A percentile compares a stretch with the other conserved stretches of the same genome.
Conservation (phyloP, 2,797 vertebrate genomes). For the Epinephelus malabaricus region DNA sequence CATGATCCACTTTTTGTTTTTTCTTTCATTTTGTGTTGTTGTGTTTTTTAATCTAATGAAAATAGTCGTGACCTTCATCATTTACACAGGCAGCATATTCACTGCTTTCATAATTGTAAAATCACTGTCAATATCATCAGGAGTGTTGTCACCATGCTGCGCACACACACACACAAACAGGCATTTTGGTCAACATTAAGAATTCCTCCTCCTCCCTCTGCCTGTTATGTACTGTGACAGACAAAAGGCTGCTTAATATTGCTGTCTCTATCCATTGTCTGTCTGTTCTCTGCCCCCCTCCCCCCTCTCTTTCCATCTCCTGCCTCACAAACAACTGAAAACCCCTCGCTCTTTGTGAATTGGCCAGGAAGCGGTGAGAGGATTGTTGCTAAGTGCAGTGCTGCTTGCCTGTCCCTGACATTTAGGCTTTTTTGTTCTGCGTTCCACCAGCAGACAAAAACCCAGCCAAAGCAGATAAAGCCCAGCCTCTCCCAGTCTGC, state of each 20-base stretch:
- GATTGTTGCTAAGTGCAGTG: constrained; percentile 74
- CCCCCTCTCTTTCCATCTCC: constrained; percentile 13
- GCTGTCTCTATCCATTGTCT: constrained; percentile 68
- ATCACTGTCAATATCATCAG: constrained; percentile 40
- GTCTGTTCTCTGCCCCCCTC: constrained; percentile 36
- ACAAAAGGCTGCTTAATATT: constrained; percentile 65
- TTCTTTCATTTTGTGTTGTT: neutral
- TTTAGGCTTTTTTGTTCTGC: constrained; percentile 76
- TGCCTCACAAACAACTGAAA: constrained; percentile 59
- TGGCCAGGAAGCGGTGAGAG: constrained; percentile 65
- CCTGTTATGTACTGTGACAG: constrained; percentile 57
- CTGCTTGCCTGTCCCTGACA: constrained; percentile 70
- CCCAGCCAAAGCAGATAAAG: constrained; percentile 60
- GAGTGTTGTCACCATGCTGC: constrained; percentile 34
- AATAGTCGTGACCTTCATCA: constrained; percentile 28
- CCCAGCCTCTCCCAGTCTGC: constrained; percentile 35
- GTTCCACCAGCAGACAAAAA: constrained; percentile 64
- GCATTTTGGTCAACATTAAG: constrained; percentile 47
- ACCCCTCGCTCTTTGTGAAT: constrained; percentile 64
- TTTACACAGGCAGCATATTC: constrained; percentile 20
- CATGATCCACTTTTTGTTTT: neutral
- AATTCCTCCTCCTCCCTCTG: constrained; percentile 36
- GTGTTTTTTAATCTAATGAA: neutral
- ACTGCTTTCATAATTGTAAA: constrained; percentile 54
- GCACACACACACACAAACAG: constrained; percentile 28